Evolutionary conservation across 2,113 vertebrate genomes (phyloP), one percentile per base, ranked within the genome.

Genomic region (Oostethus manadensis): DNA sequence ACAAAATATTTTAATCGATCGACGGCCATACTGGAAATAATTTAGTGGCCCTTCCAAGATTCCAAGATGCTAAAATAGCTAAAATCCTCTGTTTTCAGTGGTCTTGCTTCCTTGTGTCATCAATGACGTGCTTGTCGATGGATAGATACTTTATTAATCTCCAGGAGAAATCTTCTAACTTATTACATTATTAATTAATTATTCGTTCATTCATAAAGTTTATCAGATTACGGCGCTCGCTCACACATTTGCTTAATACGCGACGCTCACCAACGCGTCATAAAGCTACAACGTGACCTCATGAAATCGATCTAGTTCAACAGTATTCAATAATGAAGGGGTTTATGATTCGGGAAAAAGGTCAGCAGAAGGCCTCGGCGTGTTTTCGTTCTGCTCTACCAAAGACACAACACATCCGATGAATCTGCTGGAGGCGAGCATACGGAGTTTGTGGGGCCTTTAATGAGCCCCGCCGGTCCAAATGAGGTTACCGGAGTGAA

Each of bases 401-500:
- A 73, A 75, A 70, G 79, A 51, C 62, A 51, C 62, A 57, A 74
- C 66, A 58, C 68, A 58, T 72, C 56, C 71, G 73, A 69, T 38
- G 73, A 50, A 75, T 80, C 69, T 77, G 73, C 68, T 3, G 65
- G 68, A 69, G 49, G 13, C 20, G 42, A 74, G 74, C 78, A 78
- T 85, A 84, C 80, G 82, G 10, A 62, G 63, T 81, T 73, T 69
- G 70, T 68, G 68, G 71, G 77, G 51, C 60, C 60, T 74, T 67
- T 76, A 81, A 87, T 84, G 82, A 82, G 74, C 61, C 70, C 70
- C 68, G 81, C 60, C 21, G 48, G 76, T 78, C 80, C 79, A 83
- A 81, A 81, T 59, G 72, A 84, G 85, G 74, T 79, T 81, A 79
- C 63, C 50, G 66, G 66, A 73, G 43, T 8, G 66, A 70, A 56